Conservation (phyloP, 2,888 invertebrate species). For the Galerucella calmariensis region DNA sequence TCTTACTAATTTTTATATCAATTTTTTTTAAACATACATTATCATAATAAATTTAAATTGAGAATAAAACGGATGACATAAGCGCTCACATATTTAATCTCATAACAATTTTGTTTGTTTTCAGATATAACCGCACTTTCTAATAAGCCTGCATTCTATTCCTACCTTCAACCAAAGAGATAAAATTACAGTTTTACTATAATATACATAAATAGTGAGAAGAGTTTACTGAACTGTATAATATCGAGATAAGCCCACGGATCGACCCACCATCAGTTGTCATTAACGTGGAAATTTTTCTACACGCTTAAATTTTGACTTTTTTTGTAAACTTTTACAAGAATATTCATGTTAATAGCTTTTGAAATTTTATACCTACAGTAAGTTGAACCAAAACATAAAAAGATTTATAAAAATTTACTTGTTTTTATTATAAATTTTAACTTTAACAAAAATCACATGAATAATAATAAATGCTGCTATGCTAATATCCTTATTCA, state of each 20-base stretch:
- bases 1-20: too few relatives aligned
- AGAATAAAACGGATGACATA: too few relatives aligned
- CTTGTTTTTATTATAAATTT: too few relatives aligned
- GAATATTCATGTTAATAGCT: neutral
- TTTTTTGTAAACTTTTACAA: neutral
- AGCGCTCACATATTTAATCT: neutral
- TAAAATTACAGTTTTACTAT: conserved; percentile 11
- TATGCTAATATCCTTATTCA: neutral
- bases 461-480: too few relatives aligned
- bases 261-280: conserved; percentile 13
- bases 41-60: too few relatives aligned
- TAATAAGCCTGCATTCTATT: conserved; percentile 8
- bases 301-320: neutral
- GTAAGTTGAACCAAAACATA: too few relatives aligned
- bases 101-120: neutral
- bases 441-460: too few relatives aligned
- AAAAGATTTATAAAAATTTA: too few relatives aligned
- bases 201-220: conserved; percentile 1
- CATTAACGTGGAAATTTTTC: conserved; percentile 10
- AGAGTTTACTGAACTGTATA: conserved; percentile 15
- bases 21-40: too few relatives aligned
- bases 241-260: conserved; percentile 1
- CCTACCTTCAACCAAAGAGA: conserved; percentile 18
- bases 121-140: conserved; percentile 12
- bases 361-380: too few relatives aligned